These are phyloP conservation scores for Engraulis encrasicolus DNA, from an alignment of 2,113 vertebrate genomes.

Conservation along the genomic window DNA sequence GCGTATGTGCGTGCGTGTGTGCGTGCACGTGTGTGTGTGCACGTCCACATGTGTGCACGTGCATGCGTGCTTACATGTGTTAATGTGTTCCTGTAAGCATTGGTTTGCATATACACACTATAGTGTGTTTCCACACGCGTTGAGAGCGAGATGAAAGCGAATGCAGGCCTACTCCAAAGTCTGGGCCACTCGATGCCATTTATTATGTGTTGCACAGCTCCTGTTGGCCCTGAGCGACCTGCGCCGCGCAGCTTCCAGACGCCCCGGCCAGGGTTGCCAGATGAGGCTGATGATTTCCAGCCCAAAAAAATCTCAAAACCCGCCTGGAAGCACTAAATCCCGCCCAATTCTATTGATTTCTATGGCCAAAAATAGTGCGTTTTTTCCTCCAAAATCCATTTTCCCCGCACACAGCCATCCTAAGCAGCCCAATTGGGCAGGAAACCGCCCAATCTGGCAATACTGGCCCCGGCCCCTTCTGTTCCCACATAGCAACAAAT, in stretches of 20 bases:
- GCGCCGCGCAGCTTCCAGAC: not conserved
- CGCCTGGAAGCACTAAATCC: too few relatives aligned
- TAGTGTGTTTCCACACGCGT: conserved; percentile 38
- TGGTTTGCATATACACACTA: not conserved
- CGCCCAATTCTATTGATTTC: too few relatives aligned
- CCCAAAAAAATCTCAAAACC: too few relatives aligned
- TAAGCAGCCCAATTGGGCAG: too few relatives aligned
- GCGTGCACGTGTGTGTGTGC: not conserved
- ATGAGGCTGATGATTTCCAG: too few relatives aligned
- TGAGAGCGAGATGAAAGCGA: conserved; percentile 68
- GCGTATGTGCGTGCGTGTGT: not conserved
- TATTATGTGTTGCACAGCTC: conserved; percentile 70
- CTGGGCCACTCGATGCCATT: conserved; percentile 69
- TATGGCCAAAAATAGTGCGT: too few relatives aligned
- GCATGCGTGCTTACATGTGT: not conserved
- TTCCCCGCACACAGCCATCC: too few relatives aligned
- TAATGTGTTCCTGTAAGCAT: not conserved
- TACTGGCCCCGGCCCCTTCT: too few relatives aligned
- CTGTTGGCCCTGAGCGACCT: conserved; percentile 52
- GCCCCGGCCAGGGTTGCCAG: too few relatives aligned
- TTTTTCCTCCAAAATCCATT: too few relatives aligned
- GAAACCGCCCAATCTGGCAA: too few relatives aligned
- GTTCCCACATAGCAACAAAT: conserved; percentile 71
- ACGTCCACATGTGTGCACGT: not conserved
- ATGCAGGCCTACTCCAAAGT: conserved; percentile 73